Evolutionary conservation across 2,797 vertebrate species (phyloP), one percentile per base, ranked within the genome.

Genomic region (Characodon lateralis): DNA sequence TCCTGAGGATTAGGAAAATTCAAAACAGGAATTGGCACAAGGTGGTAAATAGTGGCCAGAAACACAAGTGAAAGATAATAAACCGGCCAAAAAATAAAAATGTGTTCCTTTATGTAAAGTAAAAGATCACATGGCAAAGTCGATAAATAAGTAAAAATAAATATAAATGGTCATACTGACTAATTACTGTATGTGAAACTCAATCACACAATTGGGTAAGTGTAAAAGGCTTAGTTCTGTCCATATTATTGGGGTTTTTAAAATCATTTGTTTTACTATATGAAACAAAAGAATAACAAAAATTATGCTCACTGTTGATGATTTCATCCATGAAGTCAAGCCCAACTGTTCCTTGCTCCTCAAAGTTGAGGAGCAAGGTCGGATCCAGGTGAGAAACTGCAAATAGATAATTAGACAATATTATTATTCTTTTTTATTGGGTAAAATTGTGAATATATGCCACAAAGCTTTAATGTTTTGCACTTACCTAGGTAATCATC

Each of bases 401-500:
- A 53, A 20, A 35, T 16, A 77, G 5, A 24, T 18, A 46, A 58
- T 73, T 24, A 82, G 3, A 59, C n/a, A 73, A 31, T 0, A 5
- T 2, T 31, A 24, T 24, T 1, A 41, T 12, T 26, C 26, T 58
- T 48, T 48, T 46, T 43, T n/a, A 69, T 26, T 26, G 13, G 43
- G 66, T 43, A 69, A 48, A 69, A 69, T 26, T 2, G 65, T 35
- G 41, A 35, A 39, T 48, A 35, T 48, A 12, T 53, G 0, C 1
- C 26, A 24, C 14, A 20, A 18, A 56, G 2, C 24, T 18, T 22
- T 24, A 58, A 3, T 59, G 2, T 41, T 66, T 6, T 10, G 2
- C 63, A 79, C 91, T 87, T 83, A 93, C 91, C 80, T 0, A 83
- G 46, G 56, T 26, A 74, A 2, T 80, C 73, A 0, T 89, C 85